A percentile compares a stretch with the other conserved stretches of the same genome.
These are phyloP conservation scores for Sabellastarte sp. DNA, from an alignment of 2,888 invertebrate genomes.

Conservation along the genomic window DNA sequence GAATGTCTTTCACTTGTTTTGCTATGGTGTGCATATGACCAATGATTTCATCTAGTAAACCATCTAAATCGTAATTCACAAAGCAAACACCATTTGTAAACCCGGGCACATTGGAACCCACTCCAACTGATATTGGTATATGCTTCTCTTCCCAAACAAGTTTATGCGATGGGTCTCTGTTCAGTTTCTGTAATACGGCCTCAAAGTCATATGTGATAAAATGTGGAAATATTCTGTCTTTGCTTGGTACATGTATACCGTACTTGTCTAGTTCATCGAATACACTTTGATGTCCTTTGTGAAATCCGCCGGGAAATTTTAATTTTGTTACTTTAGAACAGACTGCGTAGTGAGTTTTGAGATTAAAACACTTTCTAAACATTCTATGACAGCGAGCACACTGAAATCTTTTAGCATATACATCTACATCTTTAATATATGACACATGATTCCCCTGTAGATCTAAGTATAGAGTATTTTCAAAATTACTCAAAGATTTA, in stretches of 20 bases:
- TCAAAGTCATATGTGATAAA: conserved; percentile 1
- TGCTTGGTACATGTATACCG: not conserved
- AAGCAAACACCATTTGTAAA: not conserved
- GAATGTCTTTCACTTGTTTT: not conserved
- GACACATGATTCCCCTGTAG: not conserved
- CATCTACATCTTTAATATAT: not conserved
- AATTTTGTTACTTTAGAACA: not conserved
- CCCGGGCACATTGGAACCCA: not conserved
- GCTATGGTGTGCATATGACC: not conserved
- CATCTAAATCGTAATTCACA: not conserved
- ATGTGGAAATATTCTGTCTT: not conserved
- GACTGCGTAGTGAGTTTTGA: not conserved
- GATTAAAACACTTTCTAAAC: not conserved
- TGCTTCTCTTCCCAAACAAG: not conserved
- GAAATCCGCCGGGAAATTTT: not conserved
- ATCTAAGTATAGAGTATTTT: not conserved
- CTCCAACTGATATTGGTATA: not conserved
- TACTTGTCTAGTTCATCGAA: not conserved
- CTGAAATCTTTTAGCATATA: not conserved
- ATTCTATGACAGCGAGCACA: not conserved
- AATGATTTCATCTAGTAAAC: not conserved
- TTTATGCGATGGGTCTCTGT: not conserved
- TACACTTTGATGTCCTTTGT: not conserved
- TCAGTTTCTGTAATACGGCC: not conserved
- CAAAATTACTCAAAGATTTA: not conserved